Conservation (phyloP, 2,888 invertebrate genomes). For the Zygogramma bicolorata region DNA sequence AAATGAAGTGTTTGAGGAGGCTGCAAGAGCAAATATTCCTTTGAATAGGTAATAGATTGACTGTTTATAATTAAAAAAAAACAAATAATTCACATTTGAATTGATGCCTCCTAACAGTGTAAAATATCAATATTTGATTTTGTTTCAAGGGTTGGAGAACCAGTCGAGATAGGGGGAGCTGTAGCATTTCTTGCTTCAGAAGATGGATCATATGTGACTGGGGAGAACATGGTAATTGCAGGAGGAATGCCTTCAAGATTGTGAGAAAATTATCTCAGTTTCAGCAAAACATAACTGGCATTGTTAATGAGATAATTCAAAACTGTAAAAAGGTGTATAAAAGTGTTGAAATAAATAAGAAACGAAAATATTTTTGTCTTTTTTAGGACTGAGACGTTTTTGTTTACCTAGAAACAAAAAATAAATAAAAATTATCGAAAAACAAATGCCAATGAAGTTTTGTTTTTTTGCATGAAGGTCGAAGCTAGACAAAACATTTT, state of each 20-base stretch:
- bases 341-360: too few species aligned
- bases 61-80: too few species aligned
- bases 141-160: slow-evolving; percentile 70
- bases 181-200: slow-evolving; percentile 78
- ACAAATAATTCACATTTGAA: slow-evolving; percentile 4
- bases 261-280: neutral
- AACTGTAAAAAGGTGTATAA: too few species aligned
- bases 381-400: too few species aligned
- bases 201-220: slow-evolving; percentile 81
- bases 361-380: too few species aligned
- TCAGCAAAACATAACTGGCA: neutral
- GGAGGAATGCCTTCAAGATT: slow-evolving; percentile 73
- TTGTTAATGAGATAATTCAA: too few species aligned
- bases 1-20: slow-evolving; percentile 62
- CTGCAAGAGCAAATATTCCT: slow-evolving; percentile 62
- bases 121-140: neutral
- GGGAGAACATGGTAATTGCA: slow-evolving; percentile 75
- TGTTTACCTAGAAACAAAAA: too few species aligned
- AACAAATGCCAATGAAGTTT: too few species aligned
- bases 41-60: slow-evolving; percentile 63
- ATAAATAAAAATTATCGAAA: too few species aligned
- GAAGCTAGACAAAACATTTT: too few species aligned
- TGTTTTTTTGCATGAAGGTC: too few species aligned
- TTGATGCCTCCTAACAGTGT: neutral
- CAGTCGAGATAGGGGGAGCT: slow-evolving; percentile 73